phyloP scores from a whole-genome alignment of 2,113 vertebrate genomes.

The Lepus timidus region DNA sequence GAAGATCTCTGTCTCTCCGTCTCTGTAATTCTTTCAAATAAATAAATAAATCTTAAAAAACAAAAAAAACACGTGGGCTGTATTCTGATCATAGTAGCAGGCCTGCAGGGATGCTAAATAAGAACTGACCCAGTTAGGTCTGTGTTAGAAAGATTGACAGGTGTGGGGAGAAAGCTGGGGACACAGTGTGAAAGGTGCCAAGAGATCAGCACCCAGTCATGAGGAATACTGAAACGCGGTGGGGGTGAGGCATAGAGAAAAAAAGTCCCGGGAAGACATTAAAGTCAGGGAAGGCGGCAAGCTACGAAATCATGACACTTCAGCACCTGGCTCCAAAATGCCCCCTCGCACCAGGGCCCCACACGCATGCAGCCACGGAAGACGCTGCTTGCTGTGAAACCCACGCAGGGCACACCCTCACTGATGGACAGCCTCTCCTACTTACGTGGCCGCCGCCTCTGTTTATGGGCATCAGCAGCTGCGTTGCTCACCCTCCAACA shows the following conservation, averaged over 20 bases:
- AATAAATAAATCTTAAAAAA: too few relatives aligned
- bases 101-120: not conserved
- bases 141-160: slow-evolving; percentile 9
- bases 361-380: not conserved
- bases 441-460: not conserved
- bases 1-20: too few relatives aligned
- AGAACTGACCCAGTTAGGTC: not conserved
- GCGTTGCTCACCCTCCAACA: slow-evolving; percentile 42
- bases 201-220: not conserved
- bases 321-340: not conserved
- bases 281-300: not conserved
- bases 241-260: not conserved
- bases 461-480: slow-evolving; percentile 66
- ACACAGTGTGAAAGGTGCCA: not conserved
- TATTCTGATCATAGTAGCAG: not conserved
- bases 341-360: not conserved
- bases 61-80: too few relatives aligned
- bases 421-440: not conserved
- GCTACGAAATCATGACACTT: not conserved
- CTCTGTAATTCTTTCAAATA: too few relatives aligned
- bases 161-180: not conserved
- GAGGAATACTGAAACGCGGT: not conserved
- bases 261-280: slow-evolving; percentile 38
- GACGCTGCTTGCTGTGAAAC: not conserved
- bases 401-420: not conserved